Base-by-base conservation (phyloP, 2,888 invertebrate species). In the Myathropa florea region DNA sequence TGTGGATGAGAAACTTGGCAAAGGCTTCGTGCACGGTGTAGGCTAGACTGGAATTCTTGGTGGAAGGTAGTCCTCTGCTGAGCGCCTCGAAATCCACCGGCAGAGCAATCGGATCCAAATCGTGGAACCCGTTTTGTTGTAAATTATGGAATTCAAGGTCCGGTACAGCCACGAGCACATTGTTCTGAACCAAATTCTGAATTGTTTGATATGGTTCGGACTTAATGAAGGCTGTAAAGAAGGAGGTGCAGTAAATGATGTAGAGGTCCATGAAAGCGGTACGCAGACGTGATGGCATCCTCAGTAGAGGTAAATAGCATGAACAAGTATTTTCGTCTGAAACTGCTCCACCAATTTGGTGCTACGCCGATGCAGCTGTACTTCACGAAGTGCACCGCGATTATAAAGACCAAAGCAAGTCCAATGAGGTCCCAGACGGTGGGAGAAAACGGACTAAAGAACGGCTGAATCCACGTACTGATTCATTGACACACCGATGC, bases 221-320 rank as follows among this genome's bases (percentile, higher is more conserved):
- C 61, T 55, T 21, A 2, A 80, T 80, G n/a, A 55, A 80, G 53
- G 55, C 67, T 3, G 67, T 80, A 4, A 80, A 6, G 55, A 73
- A 80, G 1, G 80, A 80, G 7, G 80, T 80, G 4, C 65, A 23
- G 10, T 28, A 59, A 12, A 80, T 33, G 1, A 30, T 18, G 28
- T 80, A 80, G 0, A 72, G 4, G 18, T 2, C 23, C 24, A 10
- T 80, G 53, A 18, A 80, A 61, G 23, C 72, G 65, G 12, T 60
- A 73, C 4, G 60, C 36, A 1, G 59, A n/a, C 6, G 12, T 24
- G 6, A 46, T 26, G 2, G n/a, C 24, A 9, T 4, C 28, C 21
- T 36, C 80, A 0, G n/a, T n/a, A n/a, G 6, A 1, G 0, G 18
- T 7, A 2, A 0, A 14, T 23, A 80, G 2, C 26, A 73, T 53